A percentile compares a stretch with the other conserved stretches of the same genome.
These are phyloP conservation scores for Hapalemur alaotrensis DNA, from an alignment of 2,797 vertebrate species.

Conservation along the genomic window DNA sequence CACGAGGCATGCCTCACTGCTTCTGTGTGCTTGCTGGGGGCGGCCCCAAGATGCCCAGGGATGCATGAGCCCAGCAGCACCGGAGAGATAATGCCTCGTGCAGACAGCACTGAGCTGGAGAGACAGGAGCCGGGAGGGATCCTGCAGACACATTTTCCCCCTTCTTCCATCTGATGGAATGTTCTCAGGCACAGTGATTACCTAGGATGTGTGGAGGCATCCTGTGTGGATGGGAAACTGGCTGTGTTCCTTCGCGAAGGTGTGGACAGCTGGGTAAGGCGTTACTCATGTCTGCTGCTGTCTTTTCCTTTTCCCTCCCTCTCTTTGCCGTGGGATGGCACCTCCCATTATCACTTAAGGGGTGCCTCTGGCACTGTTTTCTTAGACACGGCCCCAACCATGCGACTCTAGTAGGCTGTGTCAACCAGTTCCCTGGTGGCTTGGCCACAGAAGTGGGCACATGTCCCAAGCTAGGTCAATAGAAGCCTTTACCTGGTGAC, in stretches of 20 bases:
- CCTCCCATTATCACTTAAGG: not conserved
- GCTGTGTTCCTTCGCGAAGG: not conserved
- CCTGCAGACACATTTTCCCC: not conserved
- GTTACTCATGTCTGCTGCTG: not conserved
- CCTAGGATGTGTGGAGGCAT: not conserved
- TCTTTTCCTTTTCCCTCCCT: not conserved
- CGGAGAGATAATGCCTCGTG: rapidly evolving
- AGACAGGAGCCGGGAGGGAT: not conserved
- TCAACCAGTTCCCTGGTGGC: not conserved
- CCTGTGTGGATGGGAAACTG: not conserved
- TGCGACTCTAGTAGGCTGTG: not conserved
- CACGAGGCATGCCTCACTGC: rapidly evolving
- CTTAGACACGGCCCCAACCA: too few relatives aligned
- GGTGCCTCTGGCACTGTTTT: not conserved
- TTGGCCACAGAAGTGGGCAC: not conserved
- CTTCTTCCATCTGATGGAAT: not conserved
- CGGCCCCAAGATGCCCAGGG: not conserved
- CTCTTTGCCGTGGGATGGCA: not conserved
- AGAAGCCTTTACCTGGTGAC: not conserved
- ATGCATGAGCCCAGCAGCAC: rapidly evolving
- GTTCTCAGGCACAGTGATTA: not conserved
- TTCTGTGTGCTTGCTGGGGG: not conserved
- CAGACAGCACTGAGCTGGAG: not conserved
- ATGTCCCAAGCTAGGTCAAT: not conserved
- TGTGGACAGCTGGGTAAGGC: not conserved